Conservation (phyloP, 2,113 vertebrate genomes). For the Neogobius melanostomus region DNA sequence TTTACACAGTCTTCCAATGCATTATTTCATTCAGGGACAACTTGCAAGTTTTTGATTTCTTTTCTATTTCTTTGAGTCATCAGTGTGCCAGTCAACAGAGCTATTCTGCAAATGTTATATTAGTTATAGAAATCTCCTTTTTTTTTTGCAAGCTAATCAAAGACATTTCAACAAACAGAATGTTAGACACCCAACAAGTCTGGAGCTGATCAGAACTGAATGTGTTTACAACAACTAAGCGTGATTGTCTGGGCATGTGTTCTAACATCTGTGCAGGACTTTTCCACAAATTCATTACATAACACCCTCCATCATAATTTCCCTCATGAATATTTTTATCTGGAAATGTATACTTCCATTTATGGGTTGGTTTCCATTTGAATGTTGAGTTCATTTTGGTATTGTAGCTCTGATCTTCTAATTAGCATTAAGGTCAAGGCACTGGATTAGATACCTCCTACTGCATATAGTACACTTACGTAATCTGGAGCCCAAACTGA, state of each 20-base stretch:
- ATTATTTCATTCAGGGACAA: too few species aligned
- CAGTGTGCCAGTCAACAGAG: background rate
- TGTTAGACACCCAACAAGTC: background rate
- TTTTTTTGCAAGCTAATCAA: background rate
- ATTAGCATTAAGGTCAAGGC: slow-evolving; percentile 74
- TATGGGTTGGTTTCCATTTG: background rate
- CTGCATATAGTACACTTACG: slow-evolving; percentile 73
- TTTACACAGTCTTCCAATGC: too few species aligned
- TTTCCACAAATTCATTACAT: background rate
- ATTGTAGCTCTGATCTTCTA: slow-evolving; percentile 69
- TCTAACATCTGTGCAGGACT: slow-evolving; percentile 1
- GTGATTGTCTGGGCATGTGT: slow-evolving; percentile 8
- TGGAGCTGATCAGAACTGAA: background rate
- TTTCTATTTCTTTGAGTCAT: too few species aligned
- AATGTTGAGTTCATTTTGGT: slow-evolving; percentile 48
- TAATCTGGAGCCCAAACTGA: slow-evolving; percentile 56
- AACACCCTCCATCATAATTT: background rate
- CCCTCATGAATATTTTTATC: background rate
- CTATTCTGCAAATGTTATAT: background rate
- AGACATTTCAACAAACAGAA: background rate
- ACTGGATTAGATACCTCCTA: slow-evolving; percentile 63
- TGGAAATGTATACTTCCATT: background rate
- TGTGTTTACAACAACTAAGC: background rate
- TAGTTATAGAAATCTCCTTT: too few species aligned
- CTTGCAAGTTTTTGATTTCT: too few species aligned